Evolutionary conservation across 2,797 vertebrate genomes (phyloP).

Genomic region (Chiroxiphia lanceolata): DNA sequence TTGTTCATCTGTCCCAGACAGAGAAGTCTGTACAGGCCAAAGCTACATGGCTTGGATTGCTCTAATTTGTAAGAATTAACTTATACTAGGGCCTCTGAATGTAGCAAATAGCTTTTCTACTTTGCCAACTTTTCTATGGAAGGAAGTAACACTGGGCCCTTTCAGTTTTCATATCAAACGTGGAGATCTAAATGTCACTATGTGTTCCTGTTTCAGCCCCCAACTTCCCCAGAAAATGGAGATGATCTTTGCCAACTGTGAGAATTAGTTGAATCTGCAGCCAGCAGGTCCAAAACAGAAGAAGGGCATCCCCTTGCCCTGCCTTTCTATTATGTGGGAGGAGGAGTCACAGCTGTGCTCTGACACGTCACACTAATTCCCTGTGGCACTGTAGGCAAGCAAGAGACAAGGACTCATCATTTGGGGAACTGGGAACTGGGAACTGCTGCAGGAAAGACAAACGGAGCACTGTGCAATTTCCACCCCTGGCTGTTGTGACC

Average conservation of each 20-base stretch:
- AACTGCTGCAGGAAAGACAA: background rate
- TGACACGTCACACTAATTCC: background rate
- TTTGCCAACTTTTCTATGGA: background rate
- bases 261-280: background rate
- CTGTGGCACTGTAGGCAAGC: background rate
- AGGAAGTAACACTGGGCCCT: background rate
- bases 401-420: background rate
- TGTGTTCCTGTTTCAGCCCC: background rate
- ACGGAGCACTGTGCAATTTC: background rate
- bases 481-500: background rate
- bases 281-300: background rate
- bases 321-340: background rate
- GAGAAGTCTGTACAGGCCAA: background rate
- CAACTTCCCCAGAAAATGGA: slow-evolving; percentile 20
- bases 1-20: background rate
- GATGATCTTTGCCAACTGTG: background rate
- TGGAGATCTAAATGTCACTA: background rate
- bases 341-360: background rate
- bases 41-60: background rate
- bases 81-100: background rate
- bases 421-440: background rate
- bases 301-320: background rate
- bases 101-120: background rate
- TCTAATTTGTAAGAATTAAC: background rate
- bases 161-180: background rate